These are phyloP conservation scores for Meliscaeva auricollis DNA, from an alignment of 2,888 invertebrate species.

Conservation along the genomic window DNA sequence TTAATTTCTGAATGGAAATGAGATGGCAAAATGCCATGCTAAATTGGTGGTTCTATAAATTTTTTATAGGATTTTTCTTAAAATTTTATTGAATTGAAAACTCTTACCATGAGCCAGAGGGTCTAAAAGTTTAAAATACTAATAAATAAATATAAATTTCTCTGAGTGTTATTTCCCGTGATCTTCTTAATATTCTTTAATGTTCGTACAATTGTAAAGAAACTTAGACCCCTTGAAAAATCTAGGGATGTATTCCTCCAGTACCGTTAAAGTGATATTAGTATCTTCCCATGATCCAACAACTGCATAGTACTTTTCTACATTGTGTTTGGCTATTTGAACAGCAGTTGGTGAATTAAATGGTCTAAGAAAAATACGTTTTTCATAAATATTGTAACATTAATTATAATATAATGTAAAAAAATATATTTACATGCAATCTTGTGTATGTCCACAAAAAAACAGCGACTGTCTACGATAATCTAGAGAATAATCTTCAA, in stretches of 20 bases:
- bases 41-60: too few relatives aligned
- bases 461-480: constrained; percentile 93
- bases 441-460: constrained; percentile 94
- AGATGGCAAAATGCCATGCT: too few relatives aligned
- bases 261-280: constrained; percentile 91
- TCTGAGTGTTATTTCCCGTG: too few relatives aligned
- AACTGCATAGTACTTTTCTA: constrained; percentile 93
- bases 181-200: neutral
- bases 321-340: constrained; percentile 91
- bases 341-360: constrained; percentile 88
- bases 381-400: neutral
- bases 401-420: neutral
- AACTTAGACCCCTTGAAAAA: constrained; percentile 91
- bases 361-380: constrained; percentile 86
- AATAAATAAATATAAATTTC: too few relatives aligned
- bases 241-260: constrained; percentile 92
- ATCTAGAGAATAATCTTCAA: constrained; percentile 92
- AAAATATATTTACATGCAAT: constrained; percentile 88
- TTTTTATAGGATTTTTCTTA: too few relatives aligned
- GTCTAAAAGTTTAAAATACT: too few relatives aligned
- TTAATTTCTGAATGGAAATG: too few relatives aligned
- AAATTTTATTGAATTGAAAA: too few relatives aligned
- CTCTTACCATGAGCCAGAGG: too few relatives aligned
- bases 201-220: constrained; percentile 86
- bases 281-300: constrained; percentile 95